Conservation (phyloP, 2,888 invertebrate species). For the Microctonus hyperodae region DNA sequence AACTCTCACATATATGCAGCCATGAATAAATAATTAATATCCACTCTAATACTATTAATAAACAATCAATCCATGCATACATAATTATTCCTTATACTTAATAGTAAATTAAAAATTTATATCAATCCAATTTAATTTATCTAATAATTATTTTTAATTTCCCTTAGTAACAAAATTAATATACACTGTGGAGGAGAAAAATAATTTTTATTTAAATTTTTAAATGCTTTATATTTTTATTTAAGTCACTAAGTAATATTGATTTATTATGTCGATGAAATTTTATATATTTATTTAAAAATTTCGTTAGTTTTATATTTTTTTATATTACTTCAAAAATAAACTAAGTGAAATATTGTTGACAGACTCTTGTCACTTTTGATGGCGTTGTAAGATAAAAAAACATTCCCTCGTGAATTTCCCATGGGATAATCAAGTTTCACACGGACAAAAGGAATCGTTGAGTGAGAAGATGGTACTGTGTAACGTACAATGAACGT, state of each 20-base stretch:
- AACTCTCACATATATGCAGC: neutral
- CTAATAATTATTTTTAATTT: too few species aligned
- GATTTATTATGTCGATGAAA: too few species aligned
- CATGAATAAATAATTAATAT: neutral
- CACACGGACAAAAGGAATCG: slow-evolving; percentile 20
- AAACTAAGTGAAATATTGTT: neutral
- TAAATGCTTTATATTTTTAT: too few species aligned
- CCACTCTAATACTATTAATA: neutral
- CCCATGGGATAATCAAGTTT: slow-evolving; percentile 32
- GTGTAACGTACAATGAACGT: neutral
- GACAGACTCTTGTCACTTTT: neutral
- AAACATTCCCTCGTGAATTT: slow-evolving; percentile 26
- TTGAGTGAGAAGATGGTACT: slow-evolving; percentile 21
- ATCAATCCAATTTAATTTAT: too few species aligned
- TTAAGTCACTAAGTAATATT: too few species aligned
- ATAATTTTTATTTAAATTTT: too few species aligned
- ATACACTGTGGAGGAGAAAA: too few species aligned
- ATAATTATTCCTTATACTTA: too few species aligned
- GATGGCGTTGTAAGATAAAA: slow-evolving; percentile 9
- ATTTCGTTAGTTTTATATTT: too few species aligned
- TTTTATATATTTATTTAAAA: too few species aligned
- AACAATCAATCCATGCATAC: neutral
- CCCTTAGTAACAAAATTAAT: too few species aligned
- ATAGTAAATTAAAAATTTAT: neutral
- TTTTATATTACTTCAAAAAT: neutral